These are phyloP conservation scores for Regulus satrapa DNA, from an alignment of 2,113 vertebrate genomes.

Conservation along the genomic window DNA sequence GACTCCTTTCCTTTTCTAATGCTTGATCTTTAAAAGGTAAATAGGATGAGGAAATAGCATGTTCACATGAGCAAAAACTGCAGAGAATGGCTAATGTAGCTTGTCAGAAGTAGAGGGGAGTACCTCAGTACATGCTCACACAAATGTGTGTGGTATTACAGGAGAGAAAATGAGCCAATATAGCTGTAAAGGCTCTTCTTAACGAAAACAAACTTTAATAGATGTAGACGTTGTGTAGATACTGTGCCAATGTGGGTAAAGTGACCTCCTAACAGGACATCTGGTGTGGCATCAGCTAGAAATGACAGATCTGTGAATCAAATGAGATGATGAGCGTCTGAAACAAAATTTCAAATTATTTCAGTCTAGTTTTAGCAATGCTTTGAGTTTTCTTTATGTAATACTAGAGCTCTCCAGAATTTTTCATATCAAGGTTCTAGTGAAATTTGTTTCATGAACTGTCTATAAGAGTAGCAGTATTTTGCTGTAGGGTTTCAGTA, in stretches of 20 bases:
- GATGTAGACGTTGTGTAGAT: not conserved
- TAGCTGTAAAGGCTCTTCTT: not conserved
- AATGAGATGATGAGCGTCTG: not conserved
- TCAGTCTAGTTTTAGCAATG: not conserved
- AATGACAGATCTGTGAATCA: not conserved
- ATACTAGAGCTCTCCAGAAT: not conserved
- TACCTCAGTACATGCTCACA: not conserved
- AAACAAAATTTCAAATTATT: not conserved
- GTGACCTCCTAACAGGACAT: not conserved
- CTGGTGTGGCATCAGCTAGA: not conserved
- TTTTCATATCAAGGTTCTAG: not conserved
- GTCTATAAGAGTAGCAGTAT: not conserved
- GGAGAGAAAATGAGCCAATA: not conserved
- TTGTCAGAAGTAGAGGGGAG: not conserved
- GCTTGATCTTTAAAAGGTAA: not conserved
- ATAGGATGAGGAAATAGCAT: not conserved
- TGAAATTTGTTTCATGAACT: not conserved
- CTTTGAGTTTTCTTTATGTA: not conserved
- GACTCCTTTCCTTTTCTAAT: not conserved
- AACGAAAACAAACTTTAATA: not conserved
- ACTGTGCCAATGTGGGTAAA: not conserved
- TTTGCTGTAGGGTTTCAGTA: not conserved
- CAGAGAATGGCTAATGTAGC: not conserved
- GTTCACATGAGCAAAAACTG: not conserved
- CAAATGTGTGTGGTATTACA: not conserved